Evolutionary conservation across 2,113 vertebrate genomes (phyloP).

Genomic region (Brachypteracias leptosomus): DNA sequence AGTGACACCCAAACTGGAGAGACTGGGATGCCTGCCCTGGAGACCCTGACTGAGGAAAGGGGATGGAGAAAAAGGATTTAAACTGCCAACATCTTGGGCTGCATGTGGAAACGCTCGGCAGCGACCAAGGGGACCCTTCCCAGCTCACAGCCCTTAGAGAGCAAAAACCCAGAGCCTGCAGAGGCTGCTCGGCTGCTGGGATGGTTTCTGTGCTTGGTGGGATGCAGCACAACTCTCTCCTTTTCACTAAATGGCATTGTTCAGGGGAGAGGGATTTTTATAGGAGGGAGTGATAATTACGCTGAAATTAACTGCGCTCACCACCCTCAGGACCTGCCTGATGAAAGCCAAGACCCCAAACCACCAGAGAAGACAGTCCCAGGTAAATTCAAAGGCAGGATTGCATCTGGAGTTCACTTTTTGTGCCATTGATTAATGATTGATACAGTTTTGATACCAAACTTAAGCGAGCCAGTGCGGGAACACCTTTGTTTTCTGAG

Average conservation of each 20-base stretch:
- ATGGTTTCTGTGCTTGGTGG: neutral
- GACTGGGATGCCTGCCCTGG: neutral
- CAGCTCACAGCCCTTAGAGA: neutral
- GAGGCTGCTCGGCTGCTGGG: neutral
- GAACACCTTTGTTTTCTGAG: accelerated
- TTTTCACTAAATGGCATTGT: neutral
- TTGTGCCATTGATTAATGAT: accelerated
- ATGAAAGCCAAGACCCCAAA: neutral
- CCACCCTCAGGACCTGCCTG: neutral
- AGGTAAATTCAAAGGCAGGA: accelerated
- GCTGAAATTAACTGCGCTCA: accelerated
- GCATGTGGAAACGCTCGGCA: accelerated
- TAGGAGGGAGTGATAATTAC: neutral
- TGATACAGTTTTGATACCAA: accelerated
- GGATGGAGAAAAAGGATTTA: neutral
- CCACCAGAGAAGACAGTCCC: accelerated
- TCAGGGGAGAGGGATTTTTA: neutral
- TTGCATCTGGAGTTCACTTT: accelerated
- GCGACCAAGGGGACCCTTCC: neutral
- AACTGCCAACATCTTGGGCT: accelerated
- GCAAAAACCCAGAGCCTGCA: neutral
- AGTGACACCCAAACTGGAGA: accelerated
- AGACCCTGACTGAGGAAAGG: neutral
- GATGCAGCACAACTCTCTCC: accelerated
- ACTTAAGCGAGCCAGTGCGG: neutral